Evolutionary conservation across 1,140 invertebrate species (phyloP).

Genomic region (Tetranychus cinnabarinus): DNA sequence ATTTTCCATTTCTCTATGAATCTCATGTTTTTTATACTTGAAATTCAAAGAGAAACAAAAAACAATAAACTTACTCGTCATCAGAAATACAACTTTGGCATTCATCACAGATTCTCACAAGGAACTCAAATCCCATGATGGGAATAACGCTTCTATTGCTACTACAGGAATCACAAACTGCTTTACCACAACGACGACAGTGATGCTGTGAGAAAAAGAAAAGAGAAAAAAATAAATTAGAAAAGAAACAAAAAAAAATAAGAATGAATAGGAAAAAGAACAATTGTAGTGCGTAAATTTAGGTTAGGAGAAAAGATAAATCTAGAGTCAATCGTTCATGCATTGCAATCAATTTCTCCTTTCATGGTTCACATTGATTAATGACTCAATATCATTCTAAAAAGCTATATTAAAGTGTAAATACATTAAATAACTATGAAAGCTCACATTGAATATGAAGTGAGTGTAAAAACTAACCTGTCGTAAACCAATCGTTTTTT

Average conservation of each 20-base stretch:
- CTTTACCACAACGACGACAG: slow-evolving; percentile 49
- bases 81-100: slow-evolving; percentile 60
- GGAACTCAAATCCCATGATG: slow-evolving; percentile 90
- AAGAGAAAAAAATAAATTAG: background rate
- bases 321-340: background rate
- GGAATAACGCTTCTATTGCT: slow-evolving; percentile 63
- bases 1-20: too few relatives aligned
- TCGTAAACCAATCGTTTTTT: slow-evolving; percentile 62
- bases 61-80: slow-evolving; percentile 30
- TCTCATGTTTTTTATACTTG: too few relatives aligned
- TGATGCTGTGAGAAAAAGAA: slow-evolving; percentile 12
- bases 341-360: too few relatives aligned
- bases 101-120: slow-evolving; percentile 77
- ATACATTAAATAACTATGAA: too few relatives aligned
- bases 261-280: too few relatives aligned
- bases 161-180: slow-evolving; percentile 79
- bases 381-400: too few relatives aligned
- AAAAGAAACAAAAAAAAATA: background rate
- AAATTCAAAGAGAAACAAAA: too few relatives aligned
- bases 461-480: slow-evolving; percentile 34
- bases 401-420: too few relatives aligned
- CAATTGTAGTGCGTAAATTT: background rate
- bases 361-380: too few relatives aligned
- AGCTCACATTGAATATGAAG: background rate
- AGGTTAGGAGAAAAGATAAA: background rate